phyloP scores from a whole-genome alignment of 2,113 vertebrate species.

The Cichladusa arquata region DNA sequence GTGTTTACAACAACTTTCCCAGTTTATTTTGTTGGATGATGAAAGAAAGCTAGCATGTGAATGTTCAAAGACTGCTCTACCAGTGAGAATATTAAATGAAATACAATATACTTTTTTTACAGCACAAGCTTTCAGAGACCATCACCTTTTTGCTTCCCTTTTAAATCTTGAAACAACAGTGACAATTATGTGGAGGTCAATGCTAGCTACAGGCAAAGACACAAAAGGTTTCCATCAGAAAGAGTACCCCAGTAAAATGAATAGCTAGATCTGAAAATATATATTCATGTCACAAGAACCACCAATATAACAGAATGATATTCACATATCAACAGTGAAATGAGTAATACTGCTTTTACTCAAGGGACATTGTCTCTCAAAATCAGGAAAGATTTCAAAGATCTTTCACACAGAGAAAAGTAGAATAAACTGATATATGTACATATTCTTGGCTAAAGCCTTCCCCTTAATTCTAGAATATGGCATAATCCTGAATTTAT shows the following conservation, averaged over 20 bases:
- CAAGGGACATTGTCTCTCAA: neutral
- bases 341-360: neutral
- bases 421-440: neutral
- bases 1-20: neutral
- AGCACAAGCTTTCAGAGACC: neutral
- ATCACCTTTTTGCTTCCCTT: neutral
- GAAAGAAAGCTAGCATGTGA: neutral
- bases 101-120: neutral
- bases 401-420: neutral
- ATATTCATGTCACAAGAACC: neutral
- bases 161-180: constrained; percentile 5
- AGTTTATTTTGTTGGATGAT: neutral
- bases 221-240: constrained; percentile 13
- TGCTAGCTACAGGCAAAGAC: constrained; percentile 20
- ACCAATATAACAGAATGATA: neutral
- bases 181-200: constrained; percentile 18
- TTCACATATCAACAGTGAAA: neutral
- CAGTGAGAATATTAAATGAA: neutral
- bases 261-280: neutral
- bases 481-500: constrained; percentile 5
- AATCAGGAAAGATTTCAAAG: neutral
- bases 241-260: neutral
- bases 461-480: neutral
- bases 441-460: neutral
- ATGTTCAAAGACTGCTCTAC: neutral